Evolutionary conservation across 2,113 vertebrate species (phyloP).

Genomic region (Neodontobutis hainanensis): DNA sequence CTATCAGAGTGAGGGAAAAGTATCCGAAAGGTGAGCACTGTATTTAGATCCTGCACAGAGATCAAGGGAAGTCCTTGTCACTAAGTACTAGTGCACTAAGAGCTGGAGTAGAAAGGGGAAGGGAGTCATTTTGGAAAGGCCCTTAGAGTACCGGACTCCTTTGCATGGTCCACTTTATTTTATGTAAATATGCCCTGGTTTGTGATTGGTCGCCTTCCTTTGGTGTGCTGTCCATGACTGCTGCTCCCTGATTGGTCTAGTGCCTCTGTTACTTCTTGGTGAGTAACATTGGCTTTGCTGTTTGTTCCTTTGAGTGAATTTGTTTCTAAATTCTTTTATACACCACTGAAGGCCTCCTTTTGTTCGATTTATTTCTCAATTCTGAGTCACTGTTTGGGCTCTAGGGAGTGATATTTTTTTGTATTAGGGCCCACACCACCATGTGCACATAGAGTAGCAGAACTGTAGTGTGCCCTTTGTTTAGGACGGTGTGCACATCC

Average conservation of each 20-base stretch:
- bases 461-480: constrained; percentile 2
- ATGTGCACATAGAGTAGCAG: background rate
- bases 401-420: constrained; percentile 2
- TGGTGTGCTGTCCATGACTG: background rate
- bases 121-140: background rate
- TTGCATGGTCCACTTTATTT: background rate
- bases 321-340: too few species aligned
- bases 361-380: too few species aligned
- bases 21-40: too few species aligned
- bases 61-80: too few species aligned
- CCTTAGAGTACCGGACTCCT: background rate
- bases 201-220: constrained; percentile 2
- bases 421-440: background rate
- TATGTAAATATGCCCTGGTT: background rate
- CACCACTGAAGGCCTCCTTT: too few species aligned
- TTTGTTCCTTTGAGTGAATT: too few species aligned
- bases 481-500: constrained; percentile 26
- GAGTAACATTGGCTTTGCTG: too few species aligned
- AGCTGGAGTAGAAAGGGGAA: too few species aligned
- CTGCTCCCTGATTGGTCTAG: background rate
- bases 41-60: too few species aligned
- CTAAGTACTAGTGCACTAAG: too few species aligned
- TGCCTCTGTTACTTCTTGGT: background rate
- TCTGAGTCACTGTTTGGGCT: too few species aligned
- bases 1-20: too few species aligned